phyloP scores from a whole-genome alignment of 2,888 invertebrate genomes.

The Arrhopalites spinosus region DNA sequence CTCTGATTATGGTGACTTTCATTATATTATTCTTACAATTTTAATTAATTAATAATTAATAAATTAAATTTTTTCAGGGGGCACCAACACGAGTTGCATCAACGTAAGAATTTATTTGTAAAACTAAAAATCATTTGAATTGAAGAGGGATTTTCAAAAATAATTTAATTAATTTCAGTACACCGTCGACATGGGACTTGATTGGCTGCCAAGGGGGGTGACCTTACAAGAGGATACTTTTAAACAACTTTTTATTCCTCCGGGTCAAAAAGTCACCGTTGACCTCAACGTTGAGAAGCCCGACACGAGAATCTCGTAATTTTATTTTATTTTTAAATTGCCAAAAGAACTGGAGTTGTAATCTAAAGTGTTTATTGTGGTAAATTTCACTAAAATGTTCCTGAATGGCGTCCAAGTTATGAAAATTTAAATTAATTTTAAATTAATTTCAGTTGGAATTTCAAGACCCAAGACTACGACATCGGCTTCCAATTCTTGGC shows the following conservation, averaged over 20 bases:
- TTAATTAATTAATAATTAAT: no score
- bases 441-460: slow-evolving; percentile 22
- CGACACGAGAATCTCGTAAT: not conserved
- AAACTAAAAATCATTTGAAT: not conserved
- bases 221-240: not conserved
- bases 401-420: not conserved
- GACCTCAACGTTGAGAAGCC: slow-evolving; percentile 7
- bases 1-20: slow-evolving; percentile 31
- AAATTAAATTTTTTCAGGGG: no score
- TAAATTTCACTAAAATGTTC: not conserved
- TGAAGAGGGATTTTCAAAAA: not conserved
- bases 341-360: not conserved
- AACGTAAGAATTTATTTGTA: slow-evolving; percentile 19
- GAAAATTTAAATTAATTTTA: not conserved
- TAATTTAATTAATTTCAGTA: not conserved
- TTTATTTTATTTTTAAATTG: not conserved
- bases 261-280: slow-evolving; percentile 16
- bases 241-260: slow-evolving; percentile 7
- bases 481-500: slow-evolving; percentile 19
- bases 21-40: no score
- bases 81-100: slow-evolving; percentile 19
- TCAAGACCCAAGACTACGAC: slow-evolving; percentile 28
- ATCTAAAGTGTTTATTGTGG: not conserved
- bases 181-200: slow-evolving; percentile 3
- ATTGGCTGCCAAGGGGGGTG: slow-evolving; percentile 1